These are phyloP conservation scores for Xenopus petersii DNA, from an alignment of 2,797 vertebrate species.

Conservation along the genomic window DNA sequence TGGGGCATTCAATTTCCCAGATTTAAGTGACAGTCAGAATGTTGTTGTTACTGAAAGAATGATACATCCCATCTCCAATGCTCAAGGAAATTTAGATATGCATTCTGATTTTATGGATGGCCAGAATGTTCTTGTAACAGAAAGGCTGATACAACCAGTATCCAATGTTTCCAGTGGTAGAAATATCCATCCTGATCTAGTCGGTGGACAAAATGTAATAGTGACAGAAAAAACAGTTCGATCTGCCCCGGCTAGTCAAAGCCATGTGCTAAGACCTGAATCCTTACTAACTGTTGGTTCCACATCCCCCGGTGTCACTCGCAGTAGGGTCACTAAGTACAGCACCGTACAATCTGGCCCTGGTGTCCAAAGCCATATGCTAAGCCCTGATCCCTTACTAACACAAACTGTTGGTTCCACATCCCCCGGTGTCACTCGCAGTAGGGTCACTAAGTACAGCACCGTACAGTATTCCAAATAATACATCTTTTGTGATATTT, in stretches of 20 bases:
- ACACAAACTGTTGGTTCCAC: constrained; percentile 59
- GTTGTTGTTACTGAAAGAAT: constrained; percentile 44
- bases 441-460: constrained; percentile 68
- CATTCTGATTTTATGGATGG: constrained; percentile 52
- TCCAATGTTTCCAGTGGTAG: constrained; percentile 52
- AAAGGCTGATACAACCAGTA: constrained; percentile 33
- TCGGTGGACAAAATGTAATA: constrained; percentile 50
- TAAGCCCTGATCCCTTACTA: constrained; percentile 51
- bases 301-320: constrained; percentile 60
- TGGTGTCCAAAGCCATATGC: constrained; percentile 48
- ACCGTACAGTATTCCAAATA: constrained; percentile 69
- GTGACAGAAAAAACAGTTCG: constrained; percentile 57
- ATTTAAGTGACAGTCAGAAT: constrained; percentile 62
- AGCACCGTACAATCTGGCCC: constrained; percentile 58
- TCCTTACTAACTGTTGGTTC: constrained; percentile 58
- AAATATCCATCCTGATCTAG: constrained; percentile 57
- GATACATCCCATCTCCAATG: constrained; percentile 9
- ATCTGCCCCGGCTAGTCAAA: constrained; percentile 57
- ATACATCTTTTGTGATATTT: constrained; percentile 24
- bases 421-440: constrained; percentile 63
- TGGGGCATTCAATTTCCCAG: constrained; percentile 55
- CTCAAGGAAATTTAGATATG: constrained; percentile 53
- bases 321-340: constrained; percentile 59
- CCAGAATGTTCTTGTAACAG: constrained; percentile 48
- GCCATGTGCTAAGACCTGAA: constrained; percentile 27